Evolutionary conservation across 2,888 invertebrate species (phyloP), one percentile per base, ranked within the genome.

Genomic region (Tricholauxania praeusta): DNA sequence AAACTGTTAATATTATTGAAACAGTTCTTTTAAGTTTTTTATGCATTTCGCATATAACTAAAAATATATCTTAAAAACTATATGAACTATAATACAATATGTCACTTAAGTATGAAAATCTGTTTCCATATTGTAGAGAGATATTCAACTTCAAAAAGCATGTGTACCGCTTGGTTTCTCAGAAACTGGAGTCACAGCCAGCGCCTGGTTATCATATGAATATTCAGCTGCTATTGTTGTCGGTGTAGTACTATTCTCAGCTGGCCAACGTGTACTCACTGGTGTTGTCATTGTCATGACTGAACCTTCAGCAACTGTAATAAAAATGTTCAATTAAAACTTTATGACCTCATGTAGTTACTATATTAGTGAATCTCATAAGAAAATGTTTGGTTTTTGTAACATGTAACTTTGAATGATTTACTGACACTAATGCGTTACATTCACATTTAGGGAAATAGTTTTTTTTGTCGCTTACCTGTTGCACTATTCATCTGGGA

Each of bases 161-260:
- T 67, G 72, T 4, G 78, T 70, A 72, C 76, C 72, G 68, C 77
- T 74, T 74, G 86, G 81, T 69, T 86, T 85, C 57, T 85, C 86
- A 15, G 81, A 79, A 15, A 83, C 82, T 0, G 90, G 90, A 15
- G 92, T 92, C 75, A 92, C 91, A 15, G 91, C 91, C 91, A 94
- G 91, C 0, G 91, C 94, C 82, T 92, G 92, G 85, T 94, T 94
- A 80, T 94, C 94, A 82, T 94, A 94, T 0, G 93, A 93, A 80
- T 93, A 94, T 80, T 94, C 94, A 55, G 93, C 87, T 7, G 81
- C 76, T 5, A 81, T 79, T 12, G 84, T 84, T 1, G 93, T 92
- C 3, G 92, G 91, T 1, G 93, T 93, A 0, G 92, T 91, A 71
- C 85, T 85, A 78, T 94, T 94, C 84, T 94, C 94, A 19, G 93